A percentile compares a stretch with the other conserved stretches of the same genome.
Evolutionary conservation across 2,888 invertebrate genomes (phyloP).

Genomic region (Pandemis heparana): DNA sequence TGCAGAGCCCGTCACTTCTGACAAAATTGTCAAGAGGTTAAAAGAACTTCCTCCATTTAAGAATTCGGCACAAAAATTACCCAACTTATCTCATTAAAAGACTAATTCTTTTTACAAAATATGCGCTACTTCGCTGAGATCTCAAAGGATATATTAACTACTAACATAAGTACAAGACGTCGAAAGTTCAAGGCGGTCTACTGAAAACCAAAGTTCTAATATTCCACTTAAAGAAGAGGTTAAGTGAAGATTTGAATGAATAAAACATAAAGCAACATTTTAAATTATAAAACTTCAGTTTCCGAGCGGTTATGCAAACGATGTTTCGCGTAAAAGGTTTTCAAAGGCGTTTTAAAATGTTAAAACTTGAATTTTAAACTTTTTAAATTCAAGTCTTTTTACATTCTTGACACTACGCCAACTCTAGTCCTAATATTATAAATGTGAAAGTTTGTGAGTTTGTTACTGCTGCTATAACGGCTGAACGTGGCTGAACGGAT

Average conservation of each 20-base stretch:
- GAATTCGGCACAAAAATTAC: no score
- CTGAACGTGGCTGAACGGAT: no score
- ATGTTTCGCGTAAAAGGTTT: slow-evolving; percentile 7
- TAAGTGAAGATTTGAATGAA: slow-evolving; percentile 22
- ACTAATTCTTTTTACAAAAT: background rate
- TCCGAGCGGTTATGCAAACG: slow-evolving; percentile 8
- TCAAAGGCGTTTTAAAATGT: slow-evolving; percentile 1
- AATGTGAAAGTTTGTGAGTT: no score
- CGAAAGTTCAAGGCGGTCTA: background rate
- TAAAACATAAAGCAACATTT: slow-evolving; percentile 21
- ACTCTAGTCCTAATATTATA: no score
- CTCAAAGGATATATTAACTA: background rate
- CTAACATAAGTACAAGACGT: background rate
- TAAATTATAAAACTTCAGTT: slow-evolving; percentile 18
- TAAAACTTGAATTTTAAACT: background rate
- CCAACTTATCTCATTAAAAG: background rate
- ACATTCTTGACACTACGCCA: background rate
- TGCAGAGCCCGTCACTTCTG: no score
- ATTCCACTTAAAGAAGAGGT: slow-evolving; percentile 4
- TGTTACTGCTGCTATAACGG: no score
- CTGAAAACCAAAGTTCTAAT: slow-evolving; percentile 7
- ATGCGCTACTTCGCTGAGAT: background rate
- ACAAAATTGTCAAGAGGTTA: no score
- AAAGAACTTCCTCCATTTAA: no score
- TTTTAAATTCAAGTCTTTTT: background rate